These are phyloP conservation scores for Aurelia sp. DNA, from an alignment of 30 jellyfish, hydroid and myxozoan species.

Conservation along the genomic window DNA sequence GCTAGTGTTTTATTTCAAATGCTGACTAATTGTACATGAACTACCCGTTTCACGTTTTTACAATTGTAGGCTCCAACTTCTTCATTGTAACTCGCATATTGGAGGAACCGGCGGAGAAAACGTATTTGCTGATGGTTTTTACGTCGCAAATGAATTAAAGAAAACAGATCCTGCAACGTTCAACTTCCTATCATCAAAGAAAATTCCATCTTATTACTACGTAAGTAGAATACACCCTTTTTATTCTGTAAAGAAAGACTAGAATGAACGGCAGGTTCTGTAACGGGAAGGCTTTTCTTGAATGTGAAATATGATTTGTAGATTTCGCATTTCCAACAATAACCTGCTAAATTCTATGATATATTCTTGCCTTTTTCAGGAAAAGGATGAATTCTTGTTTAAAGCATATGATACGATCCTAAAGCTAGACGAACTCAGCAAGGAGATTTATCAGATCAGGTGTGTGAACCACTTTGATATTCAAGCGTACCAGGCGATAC, in stretches of 20 bases:
- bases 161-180: slow-evolving; percentile 66
- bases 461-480: background rate
- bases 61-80: slow-evolving; percentile 46
- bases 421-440: slow-evolving; percentile 57
- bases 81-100: slow-evolving; percentile 53
- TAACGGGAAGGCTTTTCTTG: no score
- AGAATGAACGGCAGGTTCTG: no score
- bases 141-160: slow-evolving; percentile 69
- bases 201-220: slow-evolving; percentile 70
- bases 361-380: background rate
- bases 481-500: background rate
- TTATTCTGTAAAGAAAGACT: no score
- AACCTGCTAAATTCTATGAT: no score
- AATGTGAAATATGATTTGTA: no score
- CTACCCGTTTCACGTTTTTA: no score
- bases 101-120: slow-evolving; percentile 90
- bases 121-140: slow-evolving; percentile 80
- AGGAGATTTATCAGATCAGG: slow-evolving; percentile 76
- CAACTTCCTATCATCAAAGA: slow-evolving; percentile 62
- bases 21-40: no score
- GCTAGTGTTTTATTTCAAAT: no score
- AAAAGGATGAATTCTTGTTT: slow-evolving; percentile 42
- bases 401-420: slow-evolving; percentile 54
- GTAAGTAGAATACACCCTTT: slow-evolving; percentile 35
- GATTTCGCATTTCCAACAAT: no score